Evolutionary conservation across 2,888 invertebrate genomes (phyloP).

Genomic region (Hypsopygia costalis): DNA sequence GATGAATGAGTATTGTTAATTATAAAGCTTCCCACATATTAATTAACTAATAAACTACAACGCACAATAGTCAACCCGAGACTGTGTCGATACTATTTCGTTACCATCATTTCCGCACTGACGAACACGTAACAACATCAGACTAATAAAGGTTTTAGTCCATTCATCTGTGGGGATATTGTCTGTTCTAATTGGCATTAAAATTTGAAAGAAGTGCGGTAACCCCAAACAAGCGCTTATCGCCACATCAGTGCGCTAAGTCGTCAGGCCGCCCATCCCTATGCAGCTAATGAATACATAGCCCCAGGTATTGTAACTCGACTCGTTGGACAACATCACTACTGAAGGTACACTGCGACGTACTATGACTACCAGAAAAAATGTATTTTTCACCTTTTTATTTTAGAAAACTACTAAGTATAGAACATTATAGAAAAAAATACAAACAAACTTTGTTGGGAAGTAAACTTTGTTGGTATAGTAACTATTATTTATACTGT

Average conservation of each 20-base stretch:
- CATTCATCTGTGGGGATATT: constrained; percentile 56
- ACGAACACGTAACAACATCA: constrained; percentile 67
- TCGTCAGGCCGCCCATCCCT: constrained; percentile 9
- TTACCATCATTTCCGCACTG: constrained; percentile 46
- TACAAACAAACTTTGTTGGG: too few relatives aligned
- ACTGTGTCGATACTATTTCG: constrained; percentile 14
- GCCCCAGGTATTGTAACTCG: constrained; percentile 60
- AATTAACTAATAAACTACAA: constrained; percentile 18
- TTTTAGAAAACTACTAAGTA: too few relatives aligned
- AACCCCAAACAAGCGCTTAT: constrained; percentile 70
- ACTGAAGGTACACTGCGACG: too few relatives aligned
- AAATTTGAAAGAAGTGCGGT: constrained; percentile 69
- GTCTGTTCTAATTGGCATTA: constrained; percentile 76
- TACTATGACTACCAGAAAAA: too few relatives aligned
- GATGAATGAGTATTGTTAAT: constrained; percentile 2
- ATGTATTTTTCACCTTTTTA: too few relatives aligned
- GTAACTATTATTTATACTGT: too few relatives aligned
- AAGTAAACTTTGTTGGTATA: too few relatives aligned
- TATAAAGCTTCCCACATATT: constrained; percentile 1
- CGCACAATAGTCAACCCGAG: constrained; percentile 13
- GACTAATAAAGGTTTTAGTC: constrained; percentile 73
- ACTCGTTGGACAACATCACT: constrained; percentile 22
- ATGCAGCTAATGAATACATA: constrained; percentile 55
- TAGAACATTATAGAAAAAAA: too few relatives aligned
- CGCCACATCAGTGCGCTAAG: constrained; percentile 50